Evolutionary conservation across 2,113 vertebrate species (phyloP).

Genomic region (Oplegnathus fasciatus): DNA sequence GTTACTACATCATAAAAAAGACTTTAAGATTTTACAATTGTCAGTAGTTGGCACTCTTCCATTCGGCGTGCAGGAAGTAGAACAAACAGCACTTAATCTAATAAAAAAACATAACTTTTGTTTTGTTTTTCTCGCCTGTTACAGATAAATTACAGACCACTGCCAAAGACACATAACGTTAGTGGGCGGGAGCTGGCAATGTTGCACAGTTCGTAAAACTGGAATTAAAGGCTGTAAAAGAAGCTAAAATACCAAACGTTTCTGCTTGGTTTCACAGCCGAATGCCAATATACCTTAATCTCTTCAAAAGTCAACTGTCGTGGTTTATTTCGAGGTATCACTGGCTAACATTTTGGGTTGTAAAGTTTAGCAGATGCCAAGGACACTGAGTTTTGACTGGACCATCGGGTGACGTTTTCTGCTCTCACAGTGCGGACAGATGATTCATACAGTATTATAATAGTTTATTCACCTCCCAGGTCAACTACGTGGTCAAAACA

Average conservation of each 20-base stretch:
- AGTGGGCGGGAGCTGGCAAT: not conserved
- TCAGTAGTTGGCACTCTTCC: not conserved
- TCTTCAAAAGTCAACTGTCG: not conserved
- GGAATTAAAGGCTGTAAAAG: not conserved
- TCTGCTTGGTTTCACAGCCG: not conserved
- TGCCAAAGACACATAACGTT: not conserved
- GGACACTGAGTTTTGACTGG: not conserved
- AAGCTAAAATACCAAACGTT: rapidly evolving
- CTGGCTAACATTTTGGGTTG: too few species aligned
- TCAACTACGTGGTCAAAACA: too few species aligned
- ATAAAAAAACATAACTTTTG: not conserved
- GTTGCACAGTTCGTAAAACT: not conserved
- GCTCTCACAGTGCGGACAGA: not conserved
- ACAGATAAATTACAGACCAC: not conserved
- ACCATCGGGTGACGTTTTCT: not conserved
- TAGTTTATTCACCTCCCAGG: not conserved
- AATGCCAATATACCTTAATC: rapidly evolving
- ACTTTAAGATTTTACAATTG: not conserved
- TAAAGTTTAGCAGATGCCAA: not conserved
- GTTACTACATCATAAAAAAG: not conserved
- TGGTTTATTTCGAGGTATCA: not conserved
- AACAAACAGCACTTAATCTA: not conserved
- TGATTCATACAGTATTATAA: too few species aligned
- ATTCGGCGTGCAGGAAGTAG: not conserved
- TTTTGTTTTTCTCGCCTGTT: not conserved